Base-by-base conservation (phyloP, 2,888 invertebrate species). In the Tricholauxania praeusta region DNA sequence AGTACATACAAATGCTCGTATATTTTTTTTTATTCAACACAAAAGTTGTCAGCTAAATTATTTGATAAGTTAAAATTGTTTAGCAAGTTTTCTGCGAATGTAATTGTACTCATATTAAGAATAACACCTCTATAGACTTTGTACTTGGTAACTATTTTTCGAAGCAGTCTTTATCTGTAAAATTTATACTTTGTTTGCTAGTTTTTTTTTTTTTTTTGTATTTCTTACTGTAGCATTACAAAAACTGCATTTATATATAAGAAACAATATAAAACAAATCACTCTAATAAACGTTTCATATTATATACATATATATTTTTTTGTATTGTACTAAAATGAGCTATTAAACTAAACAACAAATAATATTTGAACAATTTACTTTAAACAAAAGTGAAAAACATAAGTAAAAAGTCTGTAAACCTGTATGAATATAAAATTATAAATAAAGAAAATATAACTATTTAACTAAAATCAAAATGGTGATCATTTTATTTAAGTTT, bases 161-260 rank as follows among this genome's bases (percentile, higher is more conserved):
- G 19, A 39, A 62, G n/a, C 14, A 17, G 47, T 12, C 47, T n/a
- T n/a, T 32, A 52, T 64, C n/a, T 49, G 2, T 49, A 15, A 51
- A 19, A 47, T 17, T 64, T 15, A 15, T 15, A 39, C n/a, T 47
- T 68, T 49, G 8, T 59, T 49, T 60, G 48, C 19, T 39, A 39
- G 2, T 10, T 39, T 10, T 7, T 1, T 39, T 39, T 22, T 52
- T 19, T 7, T 1, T 39, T 39, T 22, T 52, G n/a, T 39, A 39
- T 62, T 63, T 22, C 32, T n/a, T n/a, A 60, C 32, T 32, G 62
- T 28, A 51, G 52, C 62, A 51, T 17, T 53, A 53, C 62, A 22
- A 39, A 70, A 63, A 53, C 53, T 70, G 70, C 70, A 70, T 70
- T 70, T 70, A 70, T 63, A 62, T 51, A 39, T 70, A 70, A 62